Base-by-base conservation (phyloP, 2,888 invertebrate genomes). In the Chaetogeoica ovagalla region DNA sequence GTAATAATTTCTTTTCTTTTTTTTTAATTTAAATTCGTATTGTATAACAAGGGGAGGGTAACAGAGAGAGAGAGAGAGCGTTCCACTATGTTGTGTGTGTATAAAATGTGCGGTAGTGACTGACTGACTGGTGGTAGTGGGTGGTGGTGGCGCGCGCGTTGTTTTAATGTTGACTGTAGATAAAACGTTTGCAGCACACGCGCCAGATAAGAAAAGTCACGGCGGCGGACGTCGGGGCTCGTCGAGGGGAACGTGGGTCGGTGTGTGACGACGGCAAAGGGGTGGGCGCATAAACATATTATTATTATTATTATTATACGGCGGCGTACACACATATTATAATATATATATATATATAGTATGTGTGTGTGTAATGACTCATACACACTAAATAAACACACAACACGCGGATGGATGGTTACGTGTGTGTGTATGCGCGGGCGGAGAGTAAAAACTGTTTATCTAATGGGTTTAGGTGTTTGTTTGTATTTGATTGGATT, bases 401-500 rank as follows among this genome's bases (percentile, higher is more conserved):
- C 30, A 30, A 57, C 63, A 48, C 48, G 66, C 43, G 43, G 43
- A 7, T 43, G 8, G 43, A n/a, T n/a, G n/a, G n/a, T n/a, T 43
- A 1, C 8, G 7, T 7, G 43, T 43, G 1, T n/a, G 43, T 30
- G 39, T 62, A 13, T 37, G 13, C 13, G 17, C 39, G 39, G 37
- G 52, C 37, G 52, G 43, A 19, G 75, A 76, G 66, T 43, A 76
- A 76, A 76, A 76, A 76, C 75, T 76, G 75, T 76, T 76, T 76
- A 76, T 76, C 75, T 76, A 76, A 76, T 76, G 75, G 75, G 75
- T 76, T 76, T 76, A 76, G 75, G 75, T 76, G 75, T 76, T 76
- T 76, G 75, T 76, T 76, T 76, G 75, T 76, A 76, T 76, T 76
- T 76, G 75, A 76, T 76, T 76, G 75, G 75, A 76, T 76, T 76